Conservation (phyloP, 2,797 vertebrate species). For the Cossypha polioptera region DNA sequence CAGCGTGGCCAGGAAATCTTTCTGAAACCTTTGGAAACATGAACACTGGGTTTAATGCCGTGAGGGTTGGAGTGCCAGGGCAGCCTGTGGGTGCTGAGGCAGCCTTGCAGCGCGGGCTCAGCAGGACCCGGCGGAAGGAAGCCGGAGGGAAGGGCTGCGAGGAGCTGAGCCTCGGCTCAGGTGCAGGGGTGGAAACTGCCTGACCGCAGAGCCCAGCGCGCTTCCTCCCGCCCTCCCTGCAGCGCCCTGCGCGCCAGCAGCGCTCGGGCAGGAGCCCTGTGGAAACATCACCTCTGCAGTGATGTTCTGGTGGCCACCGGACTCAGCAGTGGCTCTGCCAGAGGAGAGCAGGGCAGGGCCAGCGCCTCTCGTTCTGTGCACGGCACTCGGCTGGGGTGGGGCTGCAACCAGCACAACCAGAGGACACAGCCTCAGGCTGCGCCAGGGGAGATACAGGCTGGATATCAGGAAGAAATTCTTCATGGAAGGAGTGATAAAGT, state of each 20-base stretch:
- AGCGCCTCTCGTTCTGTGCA: rapidly evolving
- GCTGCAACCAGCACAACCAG: background rate
- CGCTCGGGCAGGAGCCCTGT: background rate
- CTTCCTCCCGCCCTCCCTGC: background rate
- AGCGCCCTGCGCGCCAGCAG: background rate
- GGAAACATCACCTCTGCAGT: rapidly evolving
- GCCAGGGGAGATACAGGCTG: too few species aligned
- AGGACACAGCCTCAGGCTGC: too few species aligned
- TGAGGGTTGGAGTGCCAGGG: background rate
- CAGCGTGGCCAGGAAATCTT: background rate
- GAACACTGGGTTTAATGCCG: background rate
- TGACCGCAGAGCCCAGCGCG: background rate
- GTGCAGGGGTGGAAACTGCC: slow-evolving; percentile 40
- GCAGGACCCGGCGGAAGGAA: background rate
- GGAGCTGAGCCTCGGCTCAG: slow-evolving; percentile 14
- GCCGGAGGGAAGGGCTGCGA: slow-evolving; percentile 18
- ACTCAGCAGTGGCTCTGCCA: rapidly evolving
- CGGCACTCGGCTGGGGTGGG: rapidly evolving
- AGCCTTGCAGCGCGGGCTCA: background rate
- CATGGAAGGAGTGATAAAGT: too few species aligned
- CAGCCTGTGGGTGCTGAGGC: background rate
- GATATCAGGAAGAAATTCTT: too few species aligned
- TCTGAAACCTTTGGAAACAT: background rate
- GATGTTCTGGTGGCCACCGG: rapidly evolving
- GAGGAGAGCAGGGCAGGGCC: background rate